Percentiles rank a stretch among this genome's conserved stretches.
These are phyloP conservation scores for Cotesia congregata DNA, from an alignment of 2,888 invertebrate genomes.

Conservation along the genomic window DNA sequence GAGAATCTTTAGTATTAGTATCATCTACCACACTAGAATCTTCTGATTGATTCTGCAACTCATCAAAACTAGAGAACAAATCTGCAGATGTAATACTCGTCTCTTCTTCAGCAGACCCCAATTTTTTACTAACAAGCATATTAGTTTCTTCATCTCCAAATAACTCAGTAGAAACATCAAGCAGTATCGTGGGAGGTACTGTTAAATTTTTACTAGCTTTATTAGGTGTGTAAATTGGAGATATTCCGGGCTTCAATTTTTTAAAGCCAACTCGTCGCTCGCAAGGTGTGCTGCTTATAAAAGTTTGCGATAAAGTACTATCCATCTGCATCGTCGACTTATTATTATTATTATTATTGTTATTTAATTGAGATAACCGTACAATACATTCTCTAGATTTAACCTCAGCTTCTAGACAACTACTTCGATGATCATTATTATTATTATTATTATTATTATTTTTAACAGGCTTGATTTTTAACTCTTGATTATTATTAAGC, in stretches of 20 bases:
- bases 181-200: background rate
- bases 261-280: constrained; percentile 11
- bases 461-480: background rate
- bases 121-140: background rate
- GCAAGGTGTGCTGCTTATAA: constrained; percentile 54
- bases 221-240: constrained; percentile 48
- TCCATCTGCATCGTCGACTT: background rate
- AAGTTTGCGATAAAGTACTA: constrained; percentile 21
- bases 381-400: background rate
- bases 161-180: background rate
- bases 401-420: background rate
- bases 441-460: background rate
- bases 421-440: background rate
- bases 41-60: background rate
- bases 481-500: background rate
- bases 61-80: background rate
- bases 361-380: constrained; percentile 1
- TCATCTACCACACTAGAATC: background rate
- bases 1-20: background rate
- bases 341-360: constrained; percentile 12
- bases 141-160: background rate
- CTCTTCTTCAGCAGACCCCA: background rate
- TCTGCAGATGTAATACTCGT: background rate
- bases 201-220: background rate
- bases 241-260: constrained; percentile 39